A percentile compares a stretch with the other conserved stretches of the same genome.
Conservation (phyloP, 2,888 invertebrate genomes). For the Hirtodrosophila histrioides region DNA sequence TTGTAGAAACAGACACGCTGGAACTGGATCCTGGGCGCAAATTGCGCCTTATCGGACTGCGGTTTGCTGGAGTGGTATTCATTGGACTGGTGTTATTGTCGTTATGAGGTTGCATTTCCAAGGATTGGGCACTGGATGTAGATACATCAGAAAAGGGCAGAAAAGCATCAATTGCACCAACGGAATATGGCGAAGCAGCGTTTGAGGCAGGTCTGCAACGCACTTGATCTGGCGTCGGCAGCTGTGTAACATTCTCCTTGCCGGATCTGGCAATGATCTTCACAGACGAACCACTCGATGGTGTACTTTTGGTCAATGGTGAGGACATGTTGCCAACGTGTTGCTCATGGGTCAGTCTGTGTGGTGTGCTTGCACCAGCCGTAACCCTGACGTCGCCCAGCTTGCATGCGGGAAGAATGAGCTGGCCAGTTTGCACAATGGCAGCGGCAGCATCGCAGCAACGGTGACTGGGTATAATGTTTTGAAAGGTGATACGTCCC, state of each 20-base stretch:
- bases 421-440: constrained; percentile 15
- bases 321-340: neutral
- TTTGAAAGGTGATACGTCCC: constrained; percentile 74
- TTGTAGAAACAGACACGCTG: neutral
- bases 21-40: neutral
- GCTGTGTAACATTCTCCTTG: constrained; percentile 45
- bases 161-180: neutral
- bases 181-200: too few relatives aligned
- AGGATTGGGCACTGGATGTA: neutral
- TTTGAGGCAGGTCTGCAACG: constrained; percentile 29
- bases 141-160: constrained; percentile 3
- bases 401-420: constrained; percentile 16
- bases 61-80: neutral
- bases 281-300: constrained; percentile 16
- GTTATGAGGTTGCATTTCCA: neutral
- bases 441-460: constrained; percentile 64
- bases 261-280: neutral
- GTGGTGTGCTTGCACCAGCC: constrained; percentile 14
- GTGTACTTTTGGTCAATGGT: constrained; percentile 63
- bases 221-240: constrained; percentile 45
- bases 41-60: too few relatives aligned
- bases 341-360: constrained; percentile 5
- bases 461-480: constrained; percentile 71
- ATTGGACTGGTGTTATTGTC: neutral
- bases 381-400: constrained; percentile 10